Conservation (phyloP, 2,797 vertebrate genomes). For the Rhynchonycteris naso region DNA sequence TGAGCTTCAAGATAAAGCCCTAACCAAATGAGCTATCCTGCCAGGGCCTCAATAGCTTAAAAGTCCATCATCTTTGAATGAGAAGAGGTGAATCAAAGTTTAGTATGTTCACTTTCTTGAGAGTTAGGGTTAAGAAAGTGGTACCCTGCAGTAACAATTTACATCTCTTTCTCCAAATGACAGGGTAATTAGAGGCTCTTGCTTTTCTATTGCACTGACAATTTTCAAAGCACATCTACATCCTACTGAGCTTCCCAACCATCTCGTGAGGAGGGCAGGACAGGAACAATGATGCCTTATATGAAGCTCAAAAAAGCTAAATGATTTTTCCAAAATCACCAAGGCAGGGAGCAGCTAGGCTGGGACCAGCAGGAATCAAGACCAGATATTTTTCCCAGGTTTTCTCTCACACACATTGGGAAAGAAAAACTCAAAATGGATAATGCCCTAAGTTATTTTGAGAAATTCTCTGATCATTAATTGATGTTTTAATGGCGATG, state of each 20-base stretch:
- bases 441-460: conserved; percentile 24
- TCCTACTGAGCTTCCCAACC: not conserved
- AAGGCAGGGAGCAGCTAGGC: not conserved
- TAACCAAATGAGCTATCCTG: too few relatives aligned
- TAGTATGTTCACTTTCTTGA: not conserved
- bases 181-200: conserved; percentile 44
- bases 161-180: conserved; percentile 38
- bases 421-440: conserved; percentile 36
- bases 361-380: not conserved
- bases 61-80: not conserved
- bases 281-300: conserved; percentile 25
- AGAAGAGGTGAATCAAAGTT: conserved; percentile 3
- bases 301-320: conserved; percentile 43
- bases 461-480: conserved; percentile 40
- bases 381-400: not conserved
- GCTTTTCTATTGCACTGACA: not conserved
- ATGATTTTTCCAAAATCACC: conserved; percentile 50
- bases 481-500: not conserved
- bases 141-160: not conserved
- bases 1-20: too few relatives aligned
- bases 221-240: conserved; percentile 44
- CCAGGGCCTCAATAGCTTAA: too few relatives aligned
- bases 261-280: not conserved
- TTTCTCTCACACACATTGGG: not conserved
- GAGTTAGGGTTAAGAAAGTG: not conserved